Conservation (phyloP, 2,888 invertebrate genomes). For the Microctonus brassicae region DNA sequence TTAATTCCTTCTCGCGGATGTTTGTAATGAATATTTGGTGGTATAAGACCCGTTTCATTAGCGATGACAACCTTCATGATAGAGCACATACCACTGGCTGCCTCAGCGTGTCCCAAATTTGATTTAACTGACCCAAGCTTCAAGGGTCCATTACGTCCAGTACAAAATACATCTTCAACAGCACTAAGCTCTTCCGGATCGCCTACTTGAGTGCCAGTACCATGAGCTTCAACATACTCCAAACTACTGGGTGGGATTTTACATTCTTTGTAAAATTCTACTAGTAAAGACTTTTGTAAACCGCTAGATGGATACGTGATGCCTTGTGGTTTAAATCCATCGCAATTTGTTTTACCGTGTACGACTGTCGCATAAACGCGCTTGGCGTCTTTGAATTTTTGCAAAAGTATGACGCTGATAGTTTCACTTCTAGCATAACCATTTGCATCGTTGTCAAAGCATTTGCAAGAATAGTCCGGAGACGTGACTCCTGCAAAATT, state of each 20-base stretch:
- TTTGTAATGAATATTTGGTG: constrained; percentile 88
- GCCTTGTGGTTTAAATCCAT: constrained; percentile 71
- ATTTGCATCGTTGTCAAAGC: constrained; percentile 87
- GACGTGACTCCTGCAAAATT: constrained; percentile 78
- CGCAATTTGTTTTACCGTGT: constrained; percentile 75
- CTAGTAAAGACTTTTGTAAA: constrained; percentile 65
- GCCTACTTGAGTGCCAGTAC: constrained; percentile 85
- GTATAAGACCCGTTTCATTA: constrained; percentile 84
- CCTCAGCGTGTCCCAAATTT: constrained; percentile 94
- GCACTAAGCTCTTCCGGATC: constrained; percentile 93
- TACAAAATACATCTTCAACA: constrained; percentile 84
- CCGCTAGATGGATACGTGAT: constrained; percentile 64
- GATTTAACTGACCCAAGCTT: constrained; percentile 93
- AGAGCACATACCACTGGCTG: too few relatives aligned
- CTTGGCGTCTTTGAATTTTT: constrained; percentile 74
- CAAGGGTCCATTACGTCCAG: constrained; percentile 81
- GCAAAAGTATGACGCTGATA: constrained; percentile 78
- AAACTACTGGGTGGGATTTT: constrained; percentile 73
- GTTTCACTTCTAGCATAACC: constrained; percentile 91
- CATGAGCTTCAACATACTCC: constrained; percentile 79
- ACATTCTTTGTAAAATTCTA: constrained; percentile 75
- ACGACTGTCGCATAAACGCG: too few relatives aligned
- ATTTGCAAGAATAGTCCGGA: constrained; percentile 87
- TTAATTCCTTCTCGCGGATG: constrained; percentile 75
- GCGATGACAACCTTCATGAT: constrained; percentile 86